Conservation (phyloP, 2,797 vertebrate species). For the Sebastes itinus region DNA sequence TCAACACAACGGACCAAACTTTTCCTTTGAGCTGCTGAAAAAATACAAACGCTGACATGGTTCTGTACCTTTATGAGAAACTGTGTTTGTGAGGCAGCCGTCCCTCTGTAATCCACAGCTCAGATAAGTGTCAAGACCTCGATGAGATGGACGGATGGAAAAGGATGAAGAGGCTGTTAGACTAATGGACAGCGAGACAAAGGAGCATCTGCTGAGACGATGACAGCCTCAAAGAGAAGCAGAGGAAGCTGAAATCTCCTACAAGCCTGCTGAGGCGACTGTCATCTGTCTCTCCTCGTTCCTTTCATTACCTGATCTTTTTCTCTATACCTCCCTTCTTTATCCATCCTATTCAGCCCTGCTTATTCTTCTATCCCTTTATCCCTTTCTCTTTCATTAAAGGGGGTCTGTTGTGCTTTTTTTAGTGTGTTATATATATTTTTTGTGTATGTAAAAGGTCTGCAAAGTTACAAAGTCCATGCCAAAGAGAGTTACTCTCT, state of each 20-base stretch:
- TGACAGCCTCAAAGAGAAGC: constrained; percentile 9
- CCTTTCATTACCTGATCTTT: neutral
- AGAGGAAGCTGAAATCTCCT: constrained; percentile 6
- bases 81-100: neutral
- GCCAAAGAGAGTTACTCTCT: no score
- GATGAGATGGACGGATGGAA: constrained; percentile 51
- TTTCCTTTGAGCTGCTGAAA: neutral
- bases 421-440: neutral
- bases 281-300: neutral
- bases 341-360: no score
- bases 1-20: neutral
- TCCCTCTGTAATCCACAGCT: constrained; percentile 30
- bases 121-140: constrained; percentile 44
- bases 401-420: neutral
- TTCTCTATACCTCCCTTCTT: neutral
- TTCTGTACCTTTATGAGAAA: neutral
- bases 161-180: constrained; percentile 56
- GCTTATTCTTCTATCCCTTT: neutral
- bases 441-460: no score
- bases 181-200: constrained; percentile 62
- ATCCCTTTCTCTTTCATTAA: neutral
- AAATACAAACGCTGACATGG: neutral
- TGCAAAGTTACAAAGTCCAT: no score
- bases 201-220: constrained; percentile 56
- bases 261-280: neutral